Conservation (phyloP, 2,888 invertebrate genomes). For the Poecilobothrus nobilitatus region DNA sequence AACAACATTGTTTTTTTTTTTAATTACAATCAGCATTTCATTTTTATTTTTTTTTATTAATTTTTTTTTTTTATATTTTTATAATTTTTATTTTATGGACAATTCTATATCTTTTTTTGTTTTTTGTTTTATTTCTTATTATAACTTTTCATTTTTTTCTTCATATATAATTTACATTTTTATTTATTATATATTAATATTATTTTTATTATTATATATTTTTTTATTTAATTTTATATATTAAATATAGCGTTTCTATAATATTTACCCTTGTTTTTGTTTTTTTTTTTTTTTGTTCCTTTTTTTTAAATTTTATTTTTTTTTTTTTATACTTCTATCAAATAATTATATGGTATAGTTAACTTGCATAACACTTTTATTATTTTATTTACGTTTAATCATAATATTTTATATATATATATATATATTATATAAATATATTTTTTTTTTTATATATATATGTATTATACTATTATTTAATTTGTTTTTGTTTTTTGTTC, state of each 20-base stretch:
- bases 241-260: neutral
- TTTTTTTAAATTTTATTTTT: too few species aligned
- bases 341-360: neutral
- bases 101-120: neutral
- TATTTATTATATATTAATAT: neutral
- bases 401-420: too few species aligned
- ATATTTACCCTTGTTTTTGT: neutral
- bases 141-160: too few species aligned
- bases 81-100: neutral
- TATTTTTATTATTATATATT: too few species aligned
- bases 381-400: neutral
- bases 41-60: neutral
- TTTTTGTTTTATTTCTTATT: too few species aligned
- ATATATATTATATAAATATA: too few species aligned
- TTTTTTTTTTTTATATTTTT: neutral
- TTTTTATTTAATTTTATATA: neutral
- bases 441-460: too few species aligned
- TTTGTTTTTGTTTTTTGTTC: too few species aligned
- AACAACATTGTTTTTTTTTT: neutral
- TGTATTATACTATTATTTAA: too few species aligned
- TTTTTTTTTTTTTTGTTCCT: too few species aligned
- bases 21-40: slow-evolving; percentile 3
- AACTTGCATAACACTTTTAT: neutral
- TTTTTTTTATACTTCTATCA: neutral
- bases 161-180: neutral